Evolutionary conservation across 2,888 invertebrate genomes (phyloP), one percentile per base, ranked within the genome.

Genomic region (Caenorhabditis zanzibari): DNA sequence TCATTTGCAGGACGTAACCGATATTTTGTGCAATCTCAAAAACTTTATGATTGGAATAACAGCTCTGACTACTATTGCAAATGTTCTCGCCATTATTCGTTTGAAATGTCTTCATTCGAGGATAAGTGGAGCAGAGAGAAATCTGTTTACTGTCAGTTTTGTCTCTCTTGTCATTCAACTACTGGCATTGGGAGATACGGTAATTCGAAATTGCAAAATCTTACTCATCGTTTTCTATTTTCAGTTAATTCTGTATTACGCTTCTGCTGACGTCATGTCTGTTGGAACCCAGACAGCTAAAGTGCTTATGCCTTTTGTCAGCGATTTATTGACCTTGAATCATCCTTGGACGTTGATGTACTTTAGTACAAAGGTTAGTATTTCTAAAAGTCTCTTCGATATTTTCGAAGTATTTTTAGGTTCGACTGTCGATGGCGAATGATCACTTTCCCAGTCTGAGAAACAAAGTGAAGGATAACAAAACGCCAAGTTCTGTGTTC

Each of bases 341-440:
- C 79, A 80, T 61, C 85, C 84, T 16, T 82, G 81, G 76, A 74
- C 76, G n/a, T 35, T 85, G 12, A 41, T 85, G 14, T 71, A 68
- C 47, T 84, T 83, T 56, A 79, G 81, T 61, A 63, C 79, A 44
- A 71, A 72, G 47, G 82, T 82, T 14, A 41, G 63, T 47, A 28
- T 38, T 35, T 35, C 9, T 47, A 38, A 10, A 38, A 10, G 38
- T 10, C 38, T 1, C 44, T 24, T 41, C 49, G n/a, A 26, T 19
- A 28, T n/a, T n/a, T 12, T 0, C 49, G 10, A 6, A 12, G n/a
- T 14, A 26, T 49, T 44, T 81, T 64, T 58, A 81, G 81, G 69
- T 61, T 7, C 81, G 75, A 38, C 1, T 35, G 14, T 66, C 66
- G 41, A 52, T 76, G 76, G 49, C 49, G 19, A 66, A 28, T 14